phyloP scores from a whole-genome alignment of 53 echinoderm and acorn worm species.

The Arbacia lixula region DNA sequence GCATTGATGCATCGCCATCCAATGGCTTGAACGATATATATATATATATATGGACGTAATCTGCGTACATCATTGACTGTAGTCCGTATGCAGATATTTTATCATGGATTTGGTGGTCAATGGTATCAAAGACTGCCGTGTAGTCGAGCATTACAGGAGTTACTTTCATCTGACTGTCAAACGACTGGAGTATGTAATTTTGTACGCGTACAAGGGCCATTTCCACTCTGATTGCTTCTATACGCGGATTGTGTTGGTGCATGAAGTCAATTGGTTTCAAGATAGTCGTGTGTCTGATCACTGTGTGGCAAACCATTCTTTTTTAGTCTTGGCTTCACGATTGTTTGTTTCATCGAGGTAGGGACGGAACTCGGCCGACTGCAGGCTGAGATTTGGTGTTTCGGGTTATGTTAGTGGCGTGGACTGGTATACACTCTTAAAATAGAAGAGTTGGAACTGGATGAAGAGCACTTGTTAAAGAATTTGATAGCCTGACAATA shows the following conservation, averaged over 20 bases:
- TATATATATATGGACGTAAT: too few species aligned
- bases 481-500: not conserved
- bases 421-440: not conserved
- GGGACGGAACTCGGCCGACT: not conserved
- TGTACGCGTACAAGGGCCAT: not conserved
- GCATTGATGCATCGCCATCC: too few species aligned
- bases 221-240: not conserved
- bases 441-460: not conserved
- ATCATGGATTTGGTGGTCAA: not conserved
- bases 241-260: not conserved
- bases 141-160: not conserved
- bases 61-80: too few species aligned
- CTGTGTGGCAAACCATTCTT: not conserved
- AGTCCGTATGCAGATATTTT: too few species aligned
- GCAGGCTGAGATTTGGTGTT: not conserved
- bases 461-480: not conserved
- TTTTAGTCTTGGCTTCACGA: not conserved
- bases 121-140: not conserved
- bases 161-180: not conserved
- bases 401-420: not conserved
- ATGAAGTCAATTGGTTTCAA: not conserved
- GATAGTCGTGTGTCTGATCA: not conserved
- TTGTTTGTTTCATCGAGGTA: not conserved
- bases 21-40: too few species aligned
- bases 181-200: not conserved